Evolutionary conservation across 1,140 invertebrate genomes (phyloP).

Genomic region (Camponotus pennsylvanicus): DNA sequence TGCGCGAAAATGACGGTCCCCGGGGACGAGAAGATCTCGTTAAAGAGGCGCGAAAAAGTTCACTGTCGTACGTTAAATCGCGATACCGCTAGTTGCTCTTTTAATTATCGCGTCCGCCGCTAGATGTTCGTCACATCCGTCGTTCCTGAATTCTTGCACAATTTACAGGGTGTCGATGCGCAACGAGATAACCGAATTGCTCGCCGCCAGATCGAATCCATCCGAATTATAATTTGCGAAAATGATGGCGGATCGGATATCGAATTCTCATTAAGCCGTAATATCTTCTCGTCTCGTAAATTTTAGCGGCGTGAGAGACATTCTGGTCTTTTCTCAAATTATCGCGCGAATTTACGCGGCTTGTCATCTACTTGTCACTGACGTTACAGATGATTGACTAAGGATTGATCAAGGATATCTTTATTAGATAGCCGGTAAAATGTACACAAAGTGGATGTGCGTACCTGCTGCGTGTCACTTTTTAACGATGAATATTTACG

Average conservation of each 20-base stretch:
- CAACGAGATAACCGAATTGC: neutral
- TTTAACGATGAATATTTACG: neutral
- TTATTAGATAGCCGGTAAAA: no score
- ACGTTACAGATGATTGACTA: no score
- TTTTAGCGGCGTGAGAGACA: neutral
- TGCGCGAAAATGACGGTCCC: neutral
- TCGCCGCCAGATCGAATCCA: neutral
- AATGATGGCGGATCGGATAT: constrained; percentile 10
- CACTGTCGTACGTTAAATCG: constrained; percentile 3
- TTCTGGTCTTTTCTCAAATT: neutral
- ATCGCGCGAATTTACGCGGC: neutral
- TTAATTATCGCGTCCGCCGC: constrained; percentile 3
- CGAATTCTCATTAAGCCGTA: constrained; percentile 13
- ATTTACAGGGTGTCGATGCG: constrained; percentile 26
- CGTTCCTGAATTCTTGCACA: neutral
- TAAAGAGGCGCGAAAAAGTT: neutral
- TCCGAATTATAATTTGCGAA: constrained; percentile 4
- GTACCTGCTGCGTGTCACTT: no score
- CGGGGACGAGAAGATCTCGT: neutral
- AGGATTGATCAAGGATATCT: no score
- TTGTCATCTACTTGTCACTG: no score
- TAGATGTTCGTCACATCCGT: neutral
- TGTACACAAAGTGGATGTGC: no score
- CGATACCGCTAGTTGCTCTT: neutral
- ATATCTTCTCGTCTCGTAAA: constrained; percentile 23